These are phyloP conservation scores for Argynnis bischoffii DNA, from an alignment of 2,888 invertebrate species.

Conservation along the genomic window DNA sequence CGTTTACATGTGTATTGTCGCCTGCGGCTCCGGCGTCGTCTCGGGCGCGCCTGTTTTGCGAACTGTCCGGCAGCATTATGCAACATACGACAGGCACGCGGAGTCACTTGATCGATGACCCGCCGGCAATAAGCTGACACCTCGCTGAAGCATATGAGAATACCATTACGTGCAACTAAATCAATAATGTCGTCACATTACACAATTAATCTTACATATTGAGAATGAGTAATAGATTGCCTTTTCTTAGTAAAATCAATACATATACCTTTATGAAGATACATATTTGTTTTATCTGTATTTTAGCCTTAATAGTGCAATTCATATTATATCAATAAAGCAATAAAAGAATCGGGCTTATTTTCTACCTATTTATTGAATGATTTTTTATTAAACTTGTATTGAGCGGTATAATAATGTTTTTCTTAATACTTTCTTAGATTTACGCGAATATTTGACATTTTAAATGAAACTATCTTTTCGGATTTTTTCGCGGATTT, in stretches of 20 bases:
- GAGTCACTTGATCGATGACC: slow-evolving; percentile 54
- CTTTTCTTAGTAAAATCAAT: slow-evolving; percentile 8
- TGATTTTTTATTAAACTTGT: no score
- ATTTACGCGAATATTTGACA: no score
- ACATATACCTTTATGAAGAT: slow-evolving; percentile 9
- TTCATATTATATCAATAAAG: neutral
- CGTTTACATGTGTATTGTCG: slow-evolving; percentile 42
- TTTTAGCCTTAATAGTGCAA: neutral
- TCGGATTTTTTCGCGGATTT: no score
- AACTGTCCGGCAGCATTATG: slow-evolving; percentile 49
- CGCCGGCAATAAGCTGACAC: slow-evolving; percentile 49
- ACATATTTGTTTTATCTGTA: slow-evolving; percentile 1
- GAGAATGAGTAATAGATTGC: slow-evolving; percentile 20
- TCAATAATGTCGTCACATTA: slow-evolving; percentile 27
- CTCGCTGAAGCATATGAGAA: slow-evolving; percentile 44
- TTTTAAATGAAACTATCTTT: no score
- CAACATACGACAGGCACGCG: slow-evolving; percentile 44
- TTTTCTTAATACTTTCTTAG: no score
- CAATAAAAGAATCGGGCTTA: neutral
- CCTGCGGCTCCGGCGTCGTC: slow-evolving; percentile 42
- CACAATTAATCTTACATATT: slow-evolving; percentile 22
- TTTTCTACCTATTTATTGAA: neutral
- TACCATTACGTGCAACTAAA: slow-evolving; percentile 26
- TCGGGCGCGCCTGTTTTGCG: slow-evolving; percentile 34
- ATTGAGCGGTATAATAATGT: no score